Evolutionary conservation across 2,797 vertebrate species (phyloP), one percentile per base, ranked within the genome.

Genomic region (Etheostoma perlongum): DNA sequence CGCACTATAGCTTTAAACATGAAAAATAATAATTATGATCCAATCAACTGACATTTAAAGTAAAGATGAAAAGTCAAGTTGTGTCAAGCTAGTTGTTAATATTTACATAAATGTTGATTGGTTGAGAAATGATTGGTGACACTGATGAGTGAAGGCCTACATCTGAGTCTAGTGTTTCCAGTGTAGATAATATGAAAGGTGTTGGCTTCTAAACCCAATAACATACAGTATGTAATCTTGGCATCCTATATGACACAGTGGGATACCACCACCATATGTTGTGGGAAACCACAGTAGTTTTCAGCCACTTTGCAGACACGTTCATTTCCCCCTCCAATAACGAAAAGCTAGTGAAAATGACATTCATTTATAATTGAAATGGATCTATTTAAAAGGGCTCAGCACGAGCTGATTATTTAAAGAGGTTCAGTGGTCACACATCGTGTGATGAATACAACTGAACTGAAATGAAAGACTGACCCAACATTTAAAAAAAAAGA

Each of bases 281-380:
- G 23, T 47, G 23, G 18, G 46, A 6, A 40, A 40, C 36, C 15
- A n/a, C 18, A 18, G 33, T 54, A 1, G 5, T 54, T 18, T 27
- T 42, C n/a, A 53, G n/a, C 51, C 49, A 51, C 3, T 40, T 40
- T 44, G 13, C 4, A 44, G 42, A 5, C 48, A 18, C 4, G 51
- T 51, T 71, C 10, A 47, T 30, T 60, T 60, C 58, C 58, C 42
- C 25, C 27, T 63, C 52, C 7, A 6, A 7, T 25, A 13, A 15
- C 21, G n/a, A 47, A 21, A 49, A 19, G 12, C 40, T 23, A 25
- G n/a, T 55, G 33, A 55, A 5, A 57, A 63, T 6, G 40, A 55
- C 23, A 55, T 18, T 55, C 58, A 72, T 77, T 16, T 2, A 72
- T 83, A 21, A 77, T 77, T 55, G 6, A 76, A 58, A 48, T 25